phyloP scores from a whole-genome alignment of 2,797 vertebrate species.

The Austrolebias charrua region DNA sequence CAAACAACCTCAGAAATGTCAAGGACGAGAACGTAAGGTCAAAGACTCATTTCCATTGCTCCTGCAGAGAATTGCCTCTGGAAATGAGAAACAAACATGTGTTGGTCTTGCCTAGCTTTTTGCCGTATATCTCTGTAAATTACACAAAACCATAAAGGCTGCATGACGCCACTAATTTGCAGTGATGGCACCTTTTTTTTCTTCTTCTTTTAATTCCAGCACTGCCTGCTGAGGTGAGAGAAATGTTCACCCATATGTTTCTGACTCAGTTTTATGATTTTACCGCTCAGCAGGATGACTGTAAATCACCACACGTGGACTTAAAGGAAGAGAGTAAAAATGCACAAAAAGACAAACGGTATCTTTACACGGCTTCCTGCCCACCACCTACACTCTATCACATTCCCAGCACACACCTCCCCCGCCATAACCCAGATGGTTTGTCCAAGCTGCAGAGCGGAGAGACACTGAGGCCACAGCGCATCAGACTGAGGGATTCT shows the following conservation, averaged over 20 bases:
- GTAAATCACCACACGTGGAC: constrained; percentile 19
- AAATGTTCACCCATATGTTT: constrained; percentile 11
- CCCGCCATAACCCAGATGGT: constrained; percentile 54
- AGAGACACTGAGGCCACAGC: constrained; percentile 67
- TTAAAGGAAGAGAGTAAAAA: constrained; percentile 10
- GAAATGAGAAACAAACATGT: constrained; percentile 21
- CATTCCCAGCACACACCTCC: constrained; percentile 17
- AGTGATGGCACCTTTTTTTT: constrained; percentile 18
- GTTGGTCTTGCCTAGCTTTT: background rate
- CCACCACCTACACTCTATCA: constrained; percentile 18
- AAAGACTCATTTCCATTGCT: constrained; percentile 1
- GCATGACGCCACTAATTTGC: constrained; percentile 38
- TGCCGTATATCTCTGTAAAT: constrained; percentile 35
- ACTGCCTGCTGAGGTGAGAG: constrained; percentile 29
- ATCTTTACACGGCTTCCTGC: constrained; percentile 18
- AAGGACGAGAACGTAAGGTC: constrained; percentile 3
- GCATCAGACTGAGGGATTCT: constrained; percentile 62
- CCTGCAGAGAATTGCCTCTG: constrained; percentile 12
- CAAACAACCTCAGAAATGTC: constrained; percentile 13
- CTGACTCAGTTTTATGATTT: constrained; percentile 8
- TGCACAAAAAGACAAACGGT: background rate
- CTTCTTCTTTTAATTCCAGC: constrained; percentile 26
- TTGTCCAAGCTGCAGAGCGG: constrained; percentile 52
- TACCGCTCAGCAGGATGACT: constrained; percentile 15
- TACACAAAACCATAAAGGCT: constrained; percentile 43